phyloP scores from a whole-genome alignment of 1,140 invertebrate genomes.

The Rhagoletis zephyria region DNA sequence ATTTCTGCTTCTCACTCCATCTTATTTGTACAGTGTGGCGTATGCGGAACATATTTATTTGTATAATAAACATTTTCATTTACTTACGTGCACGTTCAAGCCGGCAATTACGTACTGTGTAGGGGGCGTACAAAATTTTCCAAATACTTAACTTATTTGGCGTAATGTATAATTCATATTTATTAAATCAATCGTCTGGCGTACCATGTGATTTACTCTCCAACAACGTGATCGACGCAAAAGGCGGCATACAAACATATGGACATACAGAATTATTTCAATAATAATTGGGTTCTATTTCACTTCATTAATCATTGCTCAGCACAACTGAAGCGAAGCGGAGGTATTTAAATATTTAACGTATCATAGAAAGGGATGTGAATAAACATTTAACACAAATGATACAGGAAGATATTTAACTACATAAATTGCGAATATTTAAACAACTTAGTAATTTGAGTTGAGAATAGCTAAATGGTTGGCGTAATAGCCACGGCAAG shows the following conservation, averaged over 20 bases:
- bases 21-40: not conserved
- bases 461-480: too few relatives aligned
- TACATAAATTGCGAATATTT: not conserved
- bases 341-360: not conserved
- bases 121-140: not conserved
- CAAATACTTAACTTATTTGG: not conserved
- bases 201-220: not conserved
- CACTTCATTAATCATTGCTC: conserved; percentile 2
- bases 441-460: not conserved
- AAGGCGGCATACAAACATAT: too few relatives aligned
- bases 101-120: not conserved
- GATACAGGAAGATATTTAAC: not conserved
- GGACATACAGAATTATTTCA: not conserved
- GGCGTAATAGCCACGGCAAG: too few relatives aligned
- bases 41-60: conserved; percentile 29
- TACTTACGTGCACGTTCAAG: not conserved
- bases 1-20: not conserved
- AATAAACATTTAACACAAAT: not conserved
- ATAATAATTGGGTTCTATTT: conserved; percentile 7
- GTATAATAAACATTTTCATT: not conserved
- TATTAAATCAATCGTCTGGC: not conserved
- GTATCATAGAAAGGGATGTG: not conserved
- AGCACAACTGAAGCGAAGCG: not conserved
- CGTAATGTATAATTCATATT: not conserved
- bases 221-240: not conserved